Percentiles rank a stretch among this genome's conserved stretches.
Evolutionary conservation across 2,797 vertebrate species (phyloP).

Genomic region (Lutjanus argentimaculatus): DNA sequence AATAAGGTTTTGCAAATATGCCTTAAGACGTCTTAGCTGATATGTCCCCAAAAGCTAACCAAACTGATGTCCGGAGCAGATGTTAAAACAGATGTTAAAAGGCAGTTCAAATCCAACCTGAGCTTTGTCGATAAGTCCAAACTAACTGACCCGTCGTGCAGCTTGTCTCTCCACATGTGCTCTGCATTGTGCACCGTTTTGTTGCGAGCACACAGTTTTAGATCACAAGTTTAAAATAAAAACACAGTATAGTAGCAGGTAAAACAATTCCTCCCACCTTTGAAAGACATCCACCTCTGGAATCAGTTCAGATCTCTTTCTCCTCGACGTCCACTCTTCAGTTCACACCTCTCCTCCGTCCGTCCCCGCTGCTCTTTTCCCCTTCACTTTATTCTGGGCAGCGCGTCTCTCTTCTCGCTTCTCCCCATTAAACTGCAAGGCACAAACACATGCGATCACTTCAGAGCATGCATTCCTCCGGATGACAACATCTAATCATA

Average conservation of each 20-base stretch:
- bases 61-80: conserved; percentile 2
- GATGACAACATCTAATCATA: conserved; percentile 43
- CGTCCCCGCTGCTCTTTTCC: conserved; percentile 11
- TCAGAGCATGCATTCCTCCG: conserved; percentile 47
- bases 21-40: too few species aligned
- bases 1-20: too few species aligned
- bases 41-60: too few species aligned
- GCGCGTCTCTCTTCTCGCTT: conserved; percentile 55
- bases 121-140: conserved; percentile 24
- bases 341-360: conserved; percentile 39
- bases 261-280: conserved; percentile 68
- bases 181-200: conserved; percentile 7
- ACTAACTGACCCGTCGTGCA: conserved; percentile 58
- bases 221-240: conserved; percentile 9
- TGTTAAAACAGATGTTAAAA: conserved; percentile 4
- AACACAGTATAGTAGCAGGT: too few species aligned
- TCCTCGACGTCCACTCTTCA: conserved; percentile 57
- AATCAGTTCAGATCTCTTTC: conserved; percentile 58
- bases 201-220: not conserved
- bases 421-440: conserved; percentile 72
- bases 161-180: conserved; percentile 41
- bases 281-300: conserved; percentile 61
- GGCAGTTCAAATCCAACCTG: not conserved
- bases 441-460: conserved; percentile 73
- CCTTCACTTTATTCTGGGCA: conserved; percentile 60